Percentiles rank a stretch among this genome's conserved stretches.
Conservation (phyloP, 1,140 invertebrate genomes). For the Ooceraea biroi region DNA sequence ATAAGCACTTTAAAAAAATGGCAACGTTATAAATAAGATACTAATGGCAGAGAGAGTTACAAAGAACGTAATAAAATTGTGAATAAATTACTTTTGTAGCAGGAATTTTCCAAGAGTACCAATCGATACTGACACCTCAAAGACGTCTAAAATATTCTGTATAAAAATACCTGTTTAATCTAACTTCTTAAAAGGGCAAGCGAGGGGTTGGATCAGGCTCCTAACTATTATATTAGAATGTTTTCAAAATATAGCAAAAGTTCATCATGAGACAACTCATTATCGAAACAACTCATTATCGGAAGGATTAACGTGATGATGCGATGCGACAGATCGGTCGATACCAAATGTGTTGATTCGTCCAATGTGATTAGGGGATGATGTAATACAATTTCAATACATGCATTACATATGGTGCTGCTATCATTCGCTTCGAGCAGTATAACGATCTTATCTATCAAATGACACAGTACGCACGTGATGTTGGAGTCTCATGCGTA, state of each 20-base stretch:
- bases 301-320: background rate
- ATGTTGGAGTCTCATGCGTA: conserved; percentile 42
- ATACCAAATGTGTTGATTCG: conserved; percentile 35
- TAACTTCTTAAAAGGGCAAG: background rate
- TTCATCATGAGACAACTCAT: background rate
- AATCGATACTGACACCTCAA: background rate
- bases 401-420: background rate
- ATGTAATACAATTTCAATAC: conserved; percentile 15
- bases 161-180: background rate
- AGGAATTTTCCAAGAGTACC: background rate
- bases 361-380: conserved; percentile 24
- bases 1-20: too few relatives aligned
- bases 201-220: background rate
- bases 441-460: conserved; percentile 59
- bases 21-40: too few relatives aligned
- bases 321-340: background rate
- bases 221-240: background rate
- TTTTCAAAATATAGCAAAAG: background rate
- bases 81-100: background rate
- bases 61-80: conserved; percentile 18
- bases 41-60: too few relatives aligned
- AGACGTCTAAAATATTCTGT: background rate
- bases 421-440: conserved; percentile 30
- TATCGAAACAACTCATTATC: background rate
- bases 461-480: conserved; percentile 50